phyloP scores from a whole-genome alignment of 2,113 vertebrate species.

The Malurus cyaneus region DNA sequence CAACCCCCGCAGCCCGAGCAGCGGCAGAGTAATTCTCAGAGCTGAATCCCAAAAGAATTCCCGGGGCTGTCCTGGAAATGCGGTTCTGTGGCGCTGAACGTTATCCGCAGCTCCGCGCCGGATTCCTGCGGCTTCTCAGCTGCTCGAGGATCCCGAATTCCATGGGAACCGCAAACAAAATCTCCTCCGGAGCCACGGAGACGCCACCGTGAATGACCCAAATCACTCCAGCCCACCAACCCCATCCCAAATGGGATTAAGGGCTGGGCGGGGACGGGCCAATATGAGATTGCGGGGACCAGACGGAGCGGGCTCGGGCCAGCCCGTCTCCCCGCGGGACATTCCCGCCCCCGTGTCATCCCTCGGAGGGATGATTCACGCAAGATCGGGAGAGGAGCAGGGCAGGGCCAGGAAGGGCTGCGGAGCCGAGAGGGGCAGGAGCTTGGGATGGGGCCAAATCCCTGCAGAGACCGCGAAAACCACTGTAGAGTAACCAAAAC shows the following conservation, averaged over 20 bases:
- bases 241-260: conserved; percentile 43
- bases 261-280: not conserved
- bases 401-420: accelerated
- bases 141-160: not conserved
- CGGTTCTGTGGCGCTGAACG: not conserved
- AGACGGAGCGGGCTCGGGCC: not conserved
- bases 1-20: not conserved
- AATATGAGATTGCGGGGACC: not conserved
- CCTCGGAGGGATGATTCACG: not conserved
- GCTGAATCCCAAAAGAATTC: not conserved
- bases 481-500: too few species aligned
- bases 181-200: not conserved
- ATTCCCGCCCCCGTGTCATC: not conserved
- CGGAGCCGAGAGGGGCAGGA: too few species aligned
- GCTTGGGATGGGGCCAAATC: too few species aligned
- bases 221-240: conserved; percentile 14
- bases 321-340: not conserved
- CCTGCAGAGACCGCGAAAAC: too few species aligned
- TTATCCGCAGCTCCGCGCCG: not conserved
- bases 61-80: not conserved
- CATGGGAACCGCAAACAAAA: not conserved
- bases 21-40: accelerated
- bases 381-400: not conserved
- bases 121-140: not conserved
- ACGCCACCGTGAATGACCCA: conserved; percentile 17